Conservation (phyloP, 2,888 invertebrate genomes). For the Dicranocentrus wangi region DNA sequence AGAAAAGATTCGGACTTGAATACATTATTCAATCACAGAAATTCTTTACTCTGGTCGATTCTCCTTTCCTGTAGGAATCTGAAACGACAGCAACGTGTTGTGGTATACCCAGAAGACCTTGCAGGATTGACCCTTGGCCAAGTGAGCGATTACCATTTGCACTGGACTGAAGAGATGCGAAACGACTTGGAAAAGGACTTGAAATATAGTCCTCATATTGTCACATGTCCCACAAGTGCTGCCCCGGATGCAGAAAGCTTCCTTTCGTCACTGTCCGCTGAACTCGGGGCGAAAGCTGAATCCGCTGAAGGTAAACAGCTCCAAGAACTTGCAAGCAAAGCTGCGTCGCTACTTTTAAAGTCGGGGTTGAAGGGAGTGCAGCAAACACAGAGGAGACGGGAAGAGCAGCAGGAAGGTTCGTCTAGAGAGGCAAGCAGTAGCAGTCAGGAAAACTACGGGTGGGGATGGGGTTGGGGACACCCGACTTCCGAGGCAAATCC, state of each 20-base stretch:
- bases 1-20: too few species aligned
- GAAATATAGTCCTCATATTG: conserved; percentile 13
- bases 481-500: background rate
- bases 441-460: background rate
- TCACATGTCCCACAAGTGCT: background rate
- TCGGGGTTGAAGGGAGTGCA: background rate
- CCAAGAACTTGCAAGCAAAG: background rate
- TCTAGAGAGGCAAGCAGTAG: background rate
- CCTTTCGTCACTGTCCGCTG: background rate
- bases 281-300: background rate
- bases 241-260: background rate
- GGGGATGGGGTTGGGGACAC: background rate
- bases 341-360: background rate
- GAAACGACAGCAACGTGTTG: conserved; percentile 2
- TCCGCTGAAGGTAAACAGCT: background rate
- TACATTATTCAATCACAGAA: background rate
- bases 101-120: background rate
- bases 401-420: background rate
- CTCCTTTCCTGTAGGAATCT: conserved; percentile 11
- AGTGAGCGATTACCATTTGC: conserved; percentile 13
- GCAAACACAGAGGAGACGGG: background rate
- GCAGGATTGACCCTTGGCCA: conserved; percentile 4
- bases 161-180: conserved; percentile 14
- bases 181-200: conserved; percentile 1
- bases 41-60: background rate